Base-by-base conservation (phyloP, 2,888 invertebrate genomes). In the Philereme vetulata region DNA sequence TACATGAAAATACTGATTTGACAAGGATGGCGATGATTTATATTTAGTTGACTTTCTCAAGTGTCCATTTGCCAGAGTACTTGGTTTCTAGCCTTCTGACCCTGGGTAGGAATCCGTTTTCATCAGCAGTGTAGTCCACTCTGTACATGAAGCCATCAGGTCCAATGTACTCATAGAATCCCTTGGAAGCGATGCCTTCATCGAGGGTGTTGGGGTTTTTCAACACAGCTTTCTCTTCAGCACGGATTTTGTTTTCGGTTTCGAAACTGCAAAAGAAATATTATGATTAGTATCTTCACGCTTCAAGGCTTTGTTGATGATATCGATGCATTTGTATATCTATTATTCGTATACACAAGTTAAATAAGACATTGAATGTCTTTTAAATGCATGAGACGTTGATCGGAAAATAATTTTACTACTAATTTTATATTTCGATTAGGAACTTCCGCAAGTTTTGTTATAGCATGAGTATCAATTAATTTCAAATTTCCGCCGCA, bases 191-290 rank as follows among this genome's bases (percentile, higher is more conserved):
- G 54, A 92, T 93, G 4, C 92, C 93, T 72, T 92, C 93, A 64
- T 93, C 92, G 11, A 85, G 72, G 3, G 91, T 86, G 74, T 92
- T 92, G 3, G 90, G 82, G 72, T 93, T 92, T 74, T 91, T 93
- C 59, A 93, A 68, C 7, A 89, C 79, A n/a, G 93, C 93, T 54
- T 89, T 90, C 72, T 93, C 93, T 75, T 91, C 88, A 64, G 91
- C 92, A 68, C 92, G 90, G 65, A 93, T 93, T 72, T 92, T 93
- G 82, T 93, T 93, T 77, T 93, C 93, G 11, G 93, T 93, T 74
- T 93, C 92, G 71, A 92, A 93, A 78, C 93, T 93, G 80, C 34
- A 71, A 79, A 21, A 70, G 51, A 68, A 67, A 69, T 44, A 64
- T 34, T 58, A 56, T 56, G 35, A 36, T 4, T 36, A 56, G 34